Conservation (phyloP, 1,140 invertebrate species). For the Notospermus geniculatus region DNA sequence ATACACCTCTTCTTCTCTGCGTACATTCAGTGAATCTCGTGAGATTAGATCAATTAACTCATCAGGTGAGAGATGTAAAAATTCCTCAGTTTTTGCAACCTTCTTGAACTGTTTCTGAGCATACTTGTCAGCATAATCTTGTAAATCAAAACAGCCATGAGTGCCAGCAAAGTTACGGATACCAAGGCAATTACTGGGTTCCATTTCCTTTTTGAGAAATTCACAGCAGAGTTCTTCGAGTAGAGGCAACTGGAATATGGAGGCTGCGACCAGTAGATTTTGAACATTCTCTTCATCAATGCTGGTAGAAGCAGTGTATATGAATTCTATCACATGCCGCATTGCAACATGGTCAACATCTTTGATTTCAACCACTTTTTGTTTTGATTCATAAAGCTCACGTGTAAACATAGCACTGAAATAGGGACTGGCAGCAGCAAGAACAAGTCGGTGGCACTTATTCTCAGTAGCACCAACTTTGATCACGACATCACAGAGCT, state of each 20-base stretch:
- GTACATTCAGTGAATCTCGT: constrained; percentile 33
- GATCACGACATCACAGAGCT: no score
- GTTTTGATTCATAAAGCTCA: no score
- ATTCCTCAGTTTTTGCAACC: constrained; percentile 26
- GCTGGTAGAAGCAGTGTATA: no score
- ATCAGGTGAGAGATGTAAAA: constrained; percentile 26
- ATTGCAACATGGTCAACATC: no score
- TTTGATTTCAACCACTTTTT: no score
- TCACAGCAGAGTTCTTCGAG: constrained; percentile 83
- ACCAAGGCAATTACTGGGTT: constrained; percentile 87
- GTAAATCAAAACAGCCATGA: constrained; percentile 55
- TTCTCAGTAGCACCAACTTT: no score
- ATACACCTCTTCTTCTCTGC: constrained; percentile 33
- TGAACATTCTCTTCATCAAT: constrained; percentile 71
- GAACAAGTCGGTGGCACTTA: no score
- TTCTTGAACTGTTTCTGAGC: constrained; percentile 33
- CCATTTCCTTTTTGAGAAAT: constrained; percentile 81
- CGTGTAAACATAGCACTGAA: no score
- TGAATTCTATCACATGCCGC: no score
- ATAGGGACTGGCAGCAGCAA: no score
- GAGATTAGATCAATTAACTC: constrained; percentile 31
- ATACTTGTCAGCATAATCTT: constrained; percentile 21
- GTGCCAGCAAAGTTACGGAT: constrained; percentile 85
- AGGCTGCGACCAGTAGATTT: constrained; percentile 76
- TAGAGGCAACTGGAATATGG: constrained; percentile 75